phyloP scores from a whole-genome alignment of 2,888 invertebrate species.

The Ischnura elegans region DNA sequence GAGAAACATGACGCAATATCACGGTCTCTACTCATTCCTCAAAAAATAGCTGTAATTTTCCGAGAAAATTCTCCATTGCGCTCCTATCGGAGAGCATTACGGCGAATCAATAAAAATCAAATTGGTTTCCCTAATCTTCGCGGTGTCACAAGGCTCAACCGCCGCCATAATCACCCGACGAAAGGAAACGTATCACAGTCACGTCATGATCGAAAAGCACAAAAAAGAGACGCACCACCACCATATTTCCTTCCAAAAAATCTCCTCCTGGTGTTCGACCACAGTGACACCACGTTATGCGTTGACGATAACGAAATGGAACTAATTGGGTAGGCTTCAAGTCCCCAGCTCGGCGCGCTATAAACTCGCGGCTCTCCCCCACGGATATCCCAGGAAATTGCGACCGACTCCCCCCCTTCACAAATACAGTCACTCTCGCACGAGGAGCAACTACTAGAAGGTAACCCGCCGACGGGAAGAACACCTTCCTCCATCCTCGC shows the following conservation, averaged over 20 bases:
- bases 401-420: not conserved
- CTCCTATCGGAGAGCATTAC: not conserved
- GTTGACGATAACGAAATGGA: not conserved
- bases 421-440: not conserved
- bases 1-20: not conserved
- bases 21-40: not conserved
- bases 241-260: not conserved
- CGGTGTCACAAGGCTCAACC: not conserved
- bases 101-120: not conserved
- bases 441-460: not conserved
- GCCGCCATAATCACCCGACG: not conserved
- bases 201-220: conserved; percentile 1
- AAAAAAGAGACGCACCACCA: conserved; percentile 14
- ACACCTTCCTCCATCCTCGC: not conserved
- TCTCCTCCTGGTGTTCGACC: not conserved
- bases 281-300: not conserved
- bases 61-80: not conserved
- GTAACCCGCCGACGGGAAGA: not conserved
- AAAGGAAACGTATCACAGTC: not conserved
- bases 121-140: not conserved
- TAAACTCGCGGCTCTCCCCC: not conserved
- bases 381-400: not conserved
- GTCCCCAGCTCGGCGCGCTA: not conserved
- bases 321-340: not conserved
- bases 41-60: not conserved